Evolutionary conservation across 2,113 vertebrate species (phyloP), one percentile per base, ranked within the genome.

Genomic region (Ceyx margarethae): DNA sequence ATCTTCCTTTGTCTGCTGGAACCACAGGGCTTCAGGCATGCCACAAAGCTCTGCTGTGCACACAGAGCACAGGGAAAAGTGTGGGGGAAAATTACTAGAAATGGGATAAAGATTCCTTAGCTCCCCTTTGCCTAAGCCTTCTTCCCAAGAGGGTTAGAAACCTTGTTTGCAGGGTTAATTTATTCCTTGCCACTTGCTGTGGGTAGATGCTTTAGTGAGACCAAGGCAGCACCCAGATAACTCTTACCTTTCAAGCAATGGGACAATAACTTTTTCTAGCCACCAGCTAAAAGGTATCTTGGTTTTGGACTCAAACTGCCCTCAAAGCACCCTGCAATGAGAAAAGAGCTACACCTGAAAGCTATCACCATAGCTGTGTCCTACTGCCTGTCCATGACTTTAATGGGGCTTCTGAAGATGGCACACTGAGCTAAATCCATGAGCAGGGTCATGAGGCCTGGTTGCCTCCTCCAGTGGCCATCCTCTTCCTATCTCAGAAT

Each of bases 61-160:
- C 1, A 0, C n/a, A 12, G 3, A 61, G 69, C 57, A 1, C 65
- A 51, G 58, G 58, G 46, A 64, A 76, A 81, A 62, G 0, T 2
- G 37, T 21, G 75, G 4, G 5, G 20, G 5, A 57, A 65, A 50
- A 22, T 5, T 1, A 43, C 13, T 29, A 29, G 48, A 81, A 76
- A 42, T 10, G 22, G 37, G 10, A 11, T 56, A 25, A 33, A 50
- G 16, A 17, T 58, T 73, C 29, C 35, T 22, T 20, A 21, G 7
- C 29, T 81, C 89, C 33, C 48, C 60, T 58, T 45, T 62, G 54
- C 53, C 35, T 77, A 43, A 58, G 25, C n/a, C 42, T 91, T 87
- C 64, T 37, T 54, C 60, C 67, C 19, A 48, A 42, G 21, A 69
- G 35, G 18, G 21, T 81, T 58, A 57, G 9, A 65, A 76, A 20